phyloP scores from a whole-genome alignment of 2,113 vertebrate species.

The Rhizomys pruinosus region DNA sequence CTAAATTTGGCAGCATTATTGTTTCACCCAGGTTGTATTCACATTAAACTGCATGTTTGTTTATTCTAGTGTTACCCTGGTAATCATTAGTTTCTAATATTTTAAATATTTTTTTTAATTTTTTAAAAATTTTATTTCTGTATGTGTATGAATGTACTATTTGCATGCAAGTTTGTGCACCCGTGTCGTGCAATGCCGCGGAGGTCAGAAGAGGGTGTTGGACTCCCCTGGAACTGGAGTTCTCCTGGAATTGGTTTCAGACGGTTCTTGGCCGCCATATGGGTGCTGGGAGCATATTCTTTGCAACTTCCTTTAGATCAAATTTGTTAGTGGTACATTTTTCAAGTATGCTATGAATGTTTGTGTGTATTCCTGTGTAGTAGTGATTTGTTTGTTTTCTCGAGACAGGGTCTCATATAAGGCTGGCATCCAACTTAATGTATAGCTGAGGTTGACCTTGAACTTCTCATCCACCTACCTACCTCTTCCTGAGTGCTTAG shows the following conservation, averaged over 20 bases:
- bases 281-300: neutral
- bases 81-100: neutral
- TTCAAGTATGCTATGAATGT: neutral
- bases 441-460: neutral
- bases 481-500: neutral
- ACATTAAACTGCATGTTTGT: neutral
- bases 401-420: neutral
- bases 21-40: neutral
- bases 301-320: neutral
- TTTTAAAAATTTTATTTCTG: too few species aligned
- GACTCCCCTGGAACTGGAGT: too few species aligned
- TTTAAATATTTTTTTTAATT: slow-evolving; percentile 58
- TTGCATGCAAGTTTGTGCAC: too few species aligned
- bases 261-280: too few species aligned
- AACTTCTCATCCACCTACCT: neutral
- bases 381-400: too few species aligned
- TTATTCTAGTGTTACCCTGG: neutral
- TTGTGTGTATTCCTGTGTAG: neutral
- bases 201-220: too few species aligned
- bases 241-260: too few species aligned
- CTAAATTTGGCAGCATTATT: neutral
- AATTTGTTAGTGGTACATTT: neutral
- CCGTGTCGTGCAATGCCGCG: too few species aligned
- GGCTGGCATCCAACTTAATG: neutral
- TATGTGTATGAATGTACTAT: too few species aligned